Percentiles rank a stretch among this genome's conserved stretches.
Evolutionary conservation across 2,888 invertebrate species (phyloP).

Genomic region (Branchipolynoe longqiensis): DNA sequence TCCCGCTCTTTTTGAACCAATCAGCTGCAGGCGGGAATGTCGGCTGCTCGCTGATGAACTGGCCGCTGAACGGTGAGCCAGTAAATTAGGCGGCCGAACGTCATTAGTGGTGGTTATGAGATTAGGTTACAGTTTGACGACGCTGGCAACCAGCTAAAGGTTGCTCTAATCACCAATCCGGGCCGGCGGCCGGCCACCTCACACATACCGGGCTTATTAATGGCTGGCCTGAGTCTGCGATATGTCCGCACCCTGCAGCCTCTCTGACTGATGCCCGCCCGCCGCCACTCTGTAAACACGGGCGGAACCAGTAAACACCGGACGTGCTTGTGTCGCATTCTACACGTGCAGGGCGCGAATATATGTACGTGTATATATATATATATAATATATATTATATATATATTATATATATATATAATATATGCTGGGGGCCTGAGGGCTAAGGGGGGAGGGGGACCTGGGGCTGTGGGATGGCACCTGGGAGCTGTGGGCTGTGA

Average conservation of each 20-base stretch:
- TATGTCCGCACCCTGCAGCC: slow-evolving; percentile 34
- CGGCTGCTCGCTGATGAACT: slow-evolving; percentile 23
- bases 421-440: too few species aligned
- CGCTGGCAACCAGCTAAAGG: slow-evolving; percentile 40
- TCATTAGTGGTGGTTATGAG: slow-evolving; percentile 59
- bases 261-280: slow-evolving; percentile 7
- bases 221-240: slow-evolving; percentile 5
- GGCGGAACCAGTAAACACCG: too few species aligned
- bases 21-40: slow-evolving; percentile 20
- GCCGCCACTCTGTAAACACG: too few species aligned
- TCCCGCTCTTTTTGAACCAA: slow-evolving; percentile 33
- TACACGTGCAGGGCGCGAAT: too few species aligned
- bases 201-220: slow-evolving; percentile 38
- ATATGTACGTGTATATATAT: too few species aligned
- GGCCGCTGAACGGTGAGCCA: slow-evolving; percentile 41
- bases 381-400: too few species aligned
- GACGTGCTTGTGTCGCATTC: too few species aligned
- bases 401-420: too few species aligned
- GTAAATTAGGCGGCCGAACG: slow-evolving; percentile 54
- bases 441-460: too few species aligned
- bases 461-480: too few species aligned
- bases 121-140: slow-evolving; percentile 58
- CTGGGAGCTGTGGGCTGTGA: too few species aligned
- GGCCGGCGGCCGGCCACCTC: slow-evolving; percentile 33
- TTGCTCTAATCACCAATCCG: slow-evolving; percentile 59